Conservation (phyloP, 2,113 vertebrate species). For the Pomatostomus ruficeps region DNA sequence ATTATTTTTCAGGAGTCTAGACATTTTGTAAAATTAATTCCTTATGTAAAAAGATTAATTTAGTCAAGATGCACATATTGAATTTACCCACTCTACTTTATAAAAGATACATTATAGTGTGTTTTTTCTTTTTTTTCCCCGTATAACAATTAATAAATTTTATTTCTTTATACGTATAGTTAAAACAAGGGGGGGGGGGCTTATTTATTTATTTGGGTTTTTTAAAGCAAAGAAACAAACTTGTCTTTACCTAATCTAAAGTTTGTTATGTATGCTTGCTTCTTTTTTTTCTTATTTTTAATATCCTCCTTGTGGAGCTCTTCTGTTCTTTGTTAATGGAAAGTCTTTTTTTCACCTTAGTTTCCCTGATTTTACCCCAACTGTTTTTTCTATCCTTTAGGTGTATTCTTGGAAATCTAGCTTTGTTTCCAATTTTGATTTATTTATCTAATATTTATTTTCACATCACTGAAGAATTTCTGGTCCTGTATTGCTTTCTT, state of each 20-base stretch:
- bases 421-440: not conserved
- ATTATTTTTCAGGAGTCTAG: not conserved
- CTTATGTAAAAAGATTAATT: not conserved
- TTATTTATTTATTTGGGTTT: not conserved
- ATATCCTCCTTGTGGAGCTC: not conserved
- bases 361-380: not conserved
- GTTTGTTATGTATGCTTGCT: fast-evolving
- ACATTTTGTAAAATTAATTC: not conserved
- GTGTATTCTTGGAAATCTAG: not conserved
- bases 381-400: not conserved
- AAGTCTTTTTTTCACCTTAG: not conserved
- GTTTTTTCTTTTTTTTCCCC: not conserved
- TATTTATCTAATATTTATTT: not conserved
- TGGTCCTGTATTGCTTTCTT: not conserved
- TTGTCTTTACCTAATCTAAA: not conserved
- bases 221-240: not conserved
- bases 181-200: fast-evolving
- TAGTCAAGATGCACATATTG: not conserved
- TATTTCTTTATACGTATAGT: not conserved
- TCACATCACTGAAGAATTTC: fast-evolving
- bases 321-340: not conserved
- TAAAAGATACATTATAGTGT: not conserved
- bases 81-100: not conserved
- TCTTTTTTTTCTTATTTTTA: not conserved
- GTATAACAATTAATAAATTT: not conserved